Evolutionary conservation across 1,140 invertebrate species (phyloP).

Genomic region (Grapholita molesta): DNA sequence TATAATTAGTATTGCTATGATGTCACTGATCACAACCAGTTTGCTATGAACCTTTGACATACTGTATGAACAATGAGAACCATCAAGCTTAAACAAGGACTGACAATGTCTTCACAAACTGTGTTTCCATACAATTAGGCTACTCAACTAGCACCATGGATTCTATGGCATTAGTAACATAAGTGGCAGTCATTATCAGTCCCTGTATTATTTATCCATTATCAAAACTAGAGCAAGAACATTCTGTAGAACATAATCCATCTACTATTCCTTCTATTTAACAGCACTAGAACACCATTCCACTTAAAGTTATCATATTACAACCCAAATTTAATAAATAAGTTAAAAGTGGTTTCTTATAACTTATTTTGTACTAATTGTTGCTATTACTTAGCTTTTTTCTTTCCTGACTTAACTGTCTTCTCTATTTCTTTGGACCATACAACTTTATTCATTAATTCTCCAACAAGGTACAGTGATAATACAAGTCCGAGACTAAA

Average conservation of each 20-base stretch:
- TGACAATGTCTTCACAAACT: no score
- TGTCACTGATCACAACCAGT: constrained; percentile 13
- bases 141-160: no score
- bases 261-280: background rate
- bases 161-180: no score
- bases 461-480: constrained; percentile 83
- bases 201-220: no score
- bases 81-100: no score
- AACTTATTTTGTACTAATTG: background rate
- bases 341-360: background rate
- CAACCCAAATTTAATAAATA: no score
- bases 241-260: background rate
- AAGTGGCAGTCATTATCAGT: no score
- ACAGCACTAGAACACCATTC: background rate
- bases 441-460: constrained; percentile 83
- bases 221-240: background rate
- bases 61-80: background rate
- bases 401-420: constrained; percentile 71
- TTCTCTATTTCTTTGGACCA: constrained; percentile 84
- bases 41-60: background rate
- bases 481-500: constrained; percentile 79
- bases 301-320: no score
- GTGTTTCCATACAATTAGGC: no score
- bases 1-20: background rate
- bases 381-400: constrained; percentile 67